Base-by-base conservation (phyloP, 2,797 vertebrate species). In the Rousettus madagascariensis region DNA sequence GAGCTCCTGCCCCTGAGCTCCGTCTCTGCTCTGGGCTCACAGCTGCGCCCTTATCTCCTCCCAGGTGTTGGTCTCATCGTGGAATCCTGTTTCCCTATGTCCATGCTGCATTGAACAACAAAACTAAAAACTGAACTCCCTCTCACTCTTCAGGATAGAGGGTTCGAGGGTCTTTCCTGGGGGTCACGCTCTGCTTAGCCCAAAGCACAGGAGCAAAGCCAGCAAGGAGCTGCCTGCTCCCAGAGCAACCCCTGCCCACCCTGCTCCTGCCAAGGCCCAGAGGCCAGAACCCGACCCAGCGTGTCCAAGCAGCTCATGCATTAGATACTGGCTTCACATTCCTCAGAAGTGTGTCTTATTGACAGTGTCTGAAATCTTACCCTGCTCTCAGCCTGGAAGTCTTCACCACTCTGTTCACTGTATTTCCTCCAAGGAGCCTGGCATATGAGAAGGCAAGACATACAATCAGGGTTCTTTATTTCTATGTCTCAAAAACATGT, bases 251-350 rank as follows among this genome's bases (percentile, higher is more conserved):
- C 9, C 13, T 78, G 43, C 46, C 55, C 6, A 1, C 9, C 38
- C 38, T 2, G 7, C 43, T 43, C 75, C 61, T 16, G 20, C 57
- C 6, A 1, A 1, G 11, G 41, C 38, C 41, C 30, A 22, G n/a
- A 85, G 43, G 49, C 33, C 2, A 0, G 13, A 4, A 22, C 26
- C 68, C 3, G 16, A 71, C n/a, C 36, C 59, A 4, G 3, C 0
- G 0, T 8, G 33, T 15, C 46, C 59, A 16, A 4, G 46, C 11
- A 59, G 55, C 65, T 61, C 3, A 0, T 2, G 4, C 15, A 26
- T 9, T 20, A n/a, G 26, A 46, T 6, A 7, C 6, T 2, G n/a
- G 41, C 6, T 87, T 85, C 49, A 1, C 3, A 33, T 17, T 55
- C 36, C 24, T 55, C 8, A 7, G 63, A 49, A 65, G 53, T 28